Conservation (phyloP, 2,113 vertebrate species). For the Crotalus viridis region DNA sequence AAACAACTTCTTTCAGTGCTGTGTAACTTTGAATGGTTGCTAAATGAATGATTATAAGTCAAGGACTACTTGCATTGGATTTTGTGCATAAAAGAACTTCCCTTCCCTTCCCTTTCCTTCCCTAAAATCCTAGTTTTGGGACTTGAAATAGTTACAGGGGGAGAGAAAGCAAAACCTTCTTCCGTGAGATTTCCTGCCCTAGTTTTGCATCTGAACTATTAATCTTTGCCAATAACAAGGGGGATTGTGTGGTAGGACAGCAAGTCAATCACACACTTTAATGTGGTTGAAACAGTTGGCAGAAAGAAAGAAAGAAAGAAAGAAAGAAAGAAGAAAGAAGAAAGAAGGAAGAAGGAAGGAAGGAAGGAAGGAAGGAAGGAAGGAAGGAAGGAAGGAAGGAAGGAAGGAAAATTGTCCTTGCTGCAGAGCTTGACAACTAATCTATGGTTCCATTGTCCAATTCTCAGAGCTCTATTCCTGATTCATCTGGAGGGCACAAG, state of each 20-base stretch:
- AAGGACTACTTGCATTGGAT: not conserved
- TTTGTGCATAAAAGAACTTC: not conserved
- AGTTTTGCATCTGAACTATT: not conserved
- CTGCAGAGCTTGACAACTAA: not conserved
- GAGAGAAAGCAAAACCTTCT: not conserved
- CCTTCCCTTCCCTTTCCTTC: not conserved
- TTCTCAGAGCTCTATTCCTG: not conserved
- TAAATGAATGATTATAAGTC: not conserved
- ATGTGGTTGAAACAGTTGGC: not conserved
- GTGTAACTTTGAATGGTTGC: not conserved
- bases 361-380: no score
- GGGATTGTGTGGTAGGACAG: not conserved
- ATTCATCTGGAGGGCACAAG: not conserved
- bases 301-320: no score
- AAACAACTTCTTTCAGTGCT: not conserved
- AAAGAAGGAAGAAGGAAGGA: no score
- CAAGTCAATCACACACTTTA: not conserved
- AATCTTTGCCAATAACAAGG: not conserved
- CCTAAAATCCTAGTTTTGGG: not conserved
- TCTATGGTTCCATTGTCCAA: not conserved
- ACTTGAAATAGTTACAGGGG: not conserved
- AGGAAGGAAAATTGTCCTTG: not conserved
- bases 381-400: no score
- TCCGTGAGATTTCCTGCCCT: not conserved
- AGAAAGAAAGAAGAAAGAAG: no score